Evolutionary conservation across 2,888 invertebrate genomes (phyloP), one percentile per base, ranked within the genome.

Genomic region (Temnothorax ravouxi): DNA sequence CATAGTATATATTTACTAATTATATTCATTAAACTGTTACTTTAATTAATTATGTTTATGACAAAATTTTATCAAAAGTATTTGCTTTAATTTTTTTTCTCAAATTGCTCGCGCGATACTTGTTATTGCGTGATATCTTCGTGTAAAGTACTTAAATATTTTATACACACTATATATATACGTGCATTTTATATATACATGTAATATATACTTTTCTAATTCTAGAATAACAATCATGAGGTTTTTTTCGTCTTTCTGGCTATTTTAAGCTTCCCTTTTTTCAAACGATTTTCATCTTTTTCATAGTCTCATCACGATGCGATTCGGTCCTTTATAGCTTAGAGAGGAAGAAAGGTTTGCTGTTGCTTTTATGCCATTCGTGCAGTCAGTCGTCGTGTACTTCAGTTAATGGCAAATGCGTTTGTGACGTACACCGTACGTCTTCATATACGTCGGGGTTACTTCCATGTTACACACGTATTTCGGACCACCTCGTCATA

Each of bases 341-440:
- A 47, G 79, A 54, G 47, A 66, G 64, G 79, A 50, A 77, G 79
- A 59, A 83, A 83, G 56, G 56, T 44, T 56, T 18, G 47, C 44
- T 34, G 56, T 44, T 75, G 64, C 79, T 83, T 83, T 83, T 64
- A 64, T 67, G 8, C 34, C 21, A 54, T 54, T 75, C 75, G 64
- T 38, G 66, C 9, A 82, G 76, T 47, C 82, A 62, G 82, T 56
- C 38, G 62, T 47, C 56, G 66, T 47, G 80, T 47, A 67, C 82
- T 61, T 77, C 79, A 77, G 64, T 79, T 83, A 83, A 83, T 83
- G 66, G 80, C 79, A 77, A 83, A 77, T 83, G 64, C 79, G 66
- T 59, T 67, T 80, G 79, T 56, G 79, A 80, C 59, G 47, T 59
- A 47, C 47, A 41, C 13, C 59, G 59, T 80, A 80, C 74, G 59